Evolutionary conservation across 2,888 invertebrate species (phyloP), one percentile per base, ranked within the genome.

Genomic region (Ischnus inquisitorius): DNA sequence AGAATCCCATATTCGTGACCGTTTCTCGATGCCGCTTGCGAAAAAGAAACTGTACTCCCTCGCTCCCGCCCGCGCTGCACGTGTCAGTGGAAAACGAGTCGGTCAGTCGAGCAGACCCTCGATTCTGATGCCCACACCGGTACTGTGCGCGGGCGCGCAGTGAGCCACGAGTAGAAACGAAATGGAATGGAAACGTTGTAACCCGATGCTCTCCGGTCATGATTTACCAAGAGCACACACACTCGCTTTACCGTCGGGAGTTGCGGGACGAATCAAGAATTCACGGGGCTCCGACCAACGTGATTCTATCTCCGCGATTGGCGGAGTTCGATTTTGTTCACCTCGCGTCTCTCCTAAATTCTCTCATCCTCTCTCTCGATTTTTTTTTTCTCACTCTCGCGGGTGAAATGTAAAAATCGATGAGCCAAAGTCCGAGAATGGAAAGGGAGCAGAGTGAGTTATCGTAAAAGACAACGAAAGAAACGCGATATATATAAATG

Each of bases 231-330:
- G 65, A 67, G 57, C 12, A 28, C 25, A 19, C 71, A 71, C 78
- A 71, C 41, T 25, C 41, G 60, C 62, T 57, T 82, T 69, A 68
- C 84, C 77, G 57, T 62, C 25, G 81, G 81, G 62, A 60, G 46
- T 80, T 77, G 69, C 84, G 82, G 34, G 81, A 82, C 65, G 84
- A 79, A 85, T 86, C 81, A 81, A 86, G 79, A 86, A 85, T 81
- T 85, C 83, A 85, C 81, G 68, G 75, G 54, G 80, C 69, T 78
- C 83, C 62, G 71, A 76, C 81, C 81, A 79, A 76, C 75, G 71
- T 77, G 71, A 83, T 83, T 76, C 67, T 69, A 77, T 83, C 60
- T 48, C 80, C 72, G 34, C 5, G 43, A 65, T 68, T 72, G 79
- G 51, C 64, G 64, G 25, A 25, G n/a, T 57, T 34, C 68, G 46